These are phyloP conservation scores for Tolypeutes matacus DNA, from an alignment of 2,797 vertebrate genomes.

Conservation along the genomic window DNA sequence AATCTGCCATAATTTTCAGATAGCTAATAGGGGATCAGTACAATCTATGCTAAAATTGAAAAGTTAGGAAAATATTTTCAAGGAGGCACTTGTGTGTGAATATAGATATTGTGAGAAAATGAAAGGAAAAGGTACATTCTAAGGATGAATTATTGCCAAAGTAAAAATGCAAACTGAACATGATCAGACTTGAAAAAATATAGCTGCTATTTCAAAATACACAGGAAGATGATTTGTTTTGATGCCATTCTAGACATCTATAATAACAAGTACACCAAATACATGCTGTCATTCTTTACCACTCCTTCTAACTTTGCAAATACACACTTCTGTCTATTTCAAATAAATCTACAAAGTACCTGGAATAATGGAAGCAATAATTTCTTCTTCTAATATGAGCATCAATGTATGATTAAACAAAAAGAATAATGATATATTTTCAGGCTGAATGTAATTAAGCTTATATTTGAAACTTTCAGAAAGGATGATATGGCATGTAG, in stretches of 20 bases:
- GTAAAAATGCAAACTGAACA: slow-evolving; percentile 54
- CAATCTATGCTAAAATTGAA: slow-evolving; percentile 60
- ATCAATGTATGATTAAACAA: background rate
- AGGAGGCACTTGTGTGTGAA: slow-evolving; percentile 54
- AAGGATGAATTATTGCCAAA: slow-evolving; percentile 74
- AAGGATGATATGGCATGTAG: background rate
- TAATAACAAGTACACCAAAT: slow-evolving; percentile 39
- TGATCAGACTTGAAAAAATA: slow-evolving; percentile 71
- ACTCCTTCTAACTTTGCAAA: background rate
- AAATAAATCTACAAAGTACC: background rate
- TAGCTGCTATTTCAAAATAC: slow-evolving; percentile 53
- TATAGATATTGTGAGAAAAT: slow-evolving; percentile 65
- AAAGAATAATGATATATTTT: slow-evolving; percentile 13
- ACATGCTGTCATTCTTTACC: background rate
- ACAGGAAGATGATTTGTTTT: slow-evolving; percentile 57
- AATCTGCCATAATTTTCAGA: slow-evolving; percentile 56
- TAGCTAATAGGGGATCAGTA: slow-evolving; percentile 65
- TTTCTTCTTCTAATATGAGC: background rate
- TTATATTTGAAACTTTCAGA: background rate
- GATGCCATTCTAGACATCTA: background rate
- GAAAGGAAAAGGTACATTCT: slow-evolving; percentile 63
- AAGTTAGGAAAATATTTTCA: slow-evolving; percentile 73
- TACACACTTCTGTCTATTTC: background rate
- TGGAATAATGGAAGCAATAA: slow-evolving; percentile 15
- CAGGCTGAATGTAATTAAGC: background rate